Conservation (phyloP, 2,797 vertebrate species). For the Ceryle rudis region DNA sequence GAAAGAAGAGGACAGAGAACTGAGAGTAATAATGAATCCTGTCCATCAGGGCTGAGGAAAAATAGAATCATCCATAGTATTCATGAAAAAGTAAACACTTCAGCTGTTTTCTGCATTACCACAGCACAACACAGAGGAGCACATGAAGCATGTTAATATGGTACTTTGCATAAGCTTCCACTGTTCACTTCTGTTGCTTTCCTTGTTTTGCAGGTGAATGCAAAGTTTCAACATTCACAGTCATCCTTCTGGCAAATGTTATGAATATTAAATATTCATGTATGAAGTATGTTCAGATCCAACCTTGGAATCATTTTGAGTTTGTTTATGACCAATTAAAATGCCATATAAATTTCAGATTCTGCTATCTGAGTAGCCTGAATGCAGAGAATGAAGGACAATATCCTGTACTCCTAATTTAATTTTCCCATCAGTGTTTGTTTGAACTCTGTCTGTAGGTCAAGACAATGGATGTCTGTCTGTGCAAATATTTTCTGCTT, state of each 20-base stretch:
- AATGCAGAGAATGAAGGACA: conserved; percentile 68
- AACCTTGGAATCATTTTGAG: conserved; percentile 15
- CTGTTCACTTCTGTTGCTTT: not conserved
- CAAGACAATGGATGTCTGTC: conserved; percentile 45
- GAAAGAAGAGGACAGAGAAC: not conserved
- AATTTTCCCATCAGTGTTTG: conserved; percentile 60
- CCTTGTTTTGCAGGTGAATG: not conserved
- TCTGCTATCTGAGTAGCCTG: conserved; percentile 50
- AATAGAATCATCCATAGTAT: not conserved
- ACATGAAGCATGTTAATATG: not conserved
- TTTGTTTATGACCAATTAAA: conserved; percentile 51
- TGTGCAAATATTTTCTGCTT: conserved; percentile 48
- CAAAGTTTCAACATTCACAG: not conserved
- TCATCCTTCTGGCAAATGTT: not conserved
- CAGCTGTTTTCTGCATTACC: not conserved
- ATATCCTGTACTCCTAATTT: conserved; percentile 68
- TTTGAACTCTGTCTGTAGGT: conserved; percentile 64
- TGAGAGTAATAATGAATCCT: not conserved
- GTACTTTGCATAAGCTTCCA: not conserved
- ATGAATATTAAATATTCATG: conserved; percentile 31
- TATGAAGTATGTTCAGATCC: conserved; percentile 27
- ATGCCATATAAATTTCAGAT: conserved; percentile 57
- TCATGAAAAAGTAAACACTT: not conserved
- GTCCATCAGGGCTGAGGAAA: not conserved
- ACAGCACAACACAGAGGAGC: not conserved